Conservation (phyloP, 2,797 vertebrate genomes). For the Enteromius trimaculatus region DNA sequence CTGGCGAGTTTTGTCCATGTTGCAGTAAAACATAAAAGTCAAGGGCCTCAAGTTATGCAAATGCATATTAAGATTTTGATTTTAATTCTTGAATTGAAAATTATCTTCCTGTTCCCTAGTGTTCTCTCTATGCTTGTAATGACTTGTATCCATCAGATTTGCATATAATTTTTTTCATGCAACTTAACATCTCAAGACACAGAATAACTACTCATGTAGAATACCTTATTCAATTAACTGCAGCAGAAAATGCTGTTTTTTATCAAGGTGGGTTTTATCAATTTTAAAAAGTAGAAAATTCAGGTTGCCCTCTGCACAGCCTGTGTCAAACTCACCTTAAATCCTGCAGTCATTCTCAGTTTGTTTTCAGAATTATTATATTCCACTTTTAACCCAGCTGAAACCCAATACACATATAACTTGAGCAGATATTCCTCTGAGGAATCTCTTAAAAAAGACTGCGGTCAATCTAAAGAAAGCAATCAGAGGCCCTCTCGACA, state of each 20-base stretch:
- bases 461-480: not conserved
- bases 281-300: not conserved
- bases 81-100: not conserved
- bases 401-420: not conserved
- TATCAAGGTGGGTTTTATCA: not conserved
- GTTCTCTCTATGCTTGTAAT: not conserved
- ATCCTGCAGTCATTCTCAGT: not conserved
- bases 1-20: not conserved
- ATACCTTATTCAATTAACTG: not conserved
- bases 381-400: not conserved
- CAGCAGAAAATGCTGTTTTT: slow-evolving; percentile 2
- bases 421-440: not conserved
- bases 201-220: not conserved
- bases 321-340: not conserved
- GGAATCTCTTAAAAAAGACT: slow-evolving; percentile 11
- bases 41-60: not conserved
- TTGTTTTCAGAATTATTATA: not conserved
- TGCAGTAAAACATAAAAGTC: not conserved
- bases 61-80: not conserved
- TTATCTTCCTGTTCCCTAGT: not conserved
- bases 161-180: not conserved
- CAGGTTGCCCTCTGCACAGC: not conserved
- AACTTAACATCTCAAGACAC: not conserved
- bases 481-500: not conserved
- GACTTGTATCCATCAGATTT: not conserved